Evolutionary conservation across 2,797 vertebrate genomes (phyloP).

Genomic region (Danio tinwini): DNA sequence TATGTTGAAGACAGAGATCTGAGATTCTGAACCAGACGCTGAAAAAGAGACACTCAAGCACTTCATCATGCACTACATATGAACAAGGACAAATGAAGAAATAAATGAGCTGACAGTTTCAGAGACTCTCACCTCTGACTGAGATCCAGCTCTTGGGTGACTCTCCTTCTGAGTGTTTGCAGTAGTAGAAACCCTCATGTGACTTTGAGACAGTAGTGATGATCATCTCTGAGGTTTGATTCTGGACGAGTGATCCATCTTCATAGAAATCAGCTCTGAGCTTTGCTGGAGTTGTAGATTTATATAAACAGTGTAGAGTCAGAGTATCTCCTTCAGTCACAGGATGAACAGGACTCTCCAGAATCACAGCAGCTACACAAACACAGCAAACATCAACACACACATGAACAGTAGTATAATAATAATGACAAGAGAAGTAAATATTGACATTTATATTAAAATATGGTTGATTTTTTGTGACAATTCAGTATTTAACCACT

Average conservation of each 20-base stretch:
- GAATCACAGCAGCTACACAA: conserved; percentile 26
- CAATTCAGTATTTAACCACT: too few species aligned
- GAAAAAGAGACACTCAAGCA: background rate
- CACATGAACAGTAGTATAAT: too few species aligned
- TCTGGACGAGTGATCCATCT: conserved; percentile 46
- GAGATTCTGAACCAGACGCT: background rate
- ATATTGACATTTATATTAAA: too few species aligned
- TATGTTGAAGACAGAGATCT: background rate
- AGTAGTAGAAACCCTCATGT: conserved; percentile 52
- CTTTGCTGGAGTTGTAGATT: accelerated
- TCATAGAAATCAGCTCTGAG: conserved; percentile 59
- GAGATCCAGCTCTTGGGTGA: conserved; percentile 56
- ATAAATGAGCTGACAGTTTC: background rate
- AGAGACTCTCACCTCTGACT: background rate
- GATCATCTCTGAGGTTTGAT: conserved; percentile 41
- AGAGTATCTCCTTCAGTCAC: conserved; percentile 54
- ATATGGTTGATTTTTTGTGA: too few species aligned
- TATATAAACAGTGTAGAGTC: conserved; percentile 58
- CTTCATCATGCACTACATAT: background rate
- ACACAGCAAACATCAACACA: background rate
- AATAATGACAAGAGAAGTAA: too few species aligned
- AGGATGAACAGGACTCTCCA: conserved; percentile 48
- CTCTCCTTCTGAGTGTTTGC: background rate
- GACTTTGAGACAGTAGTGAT: conserved; percentile 51
- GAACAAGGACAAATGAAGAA: background rate